Evolutionary conservation across 2,113 vertebrate species (phyloP).

Genomic region (Probosciger aterrimus): DNA sequence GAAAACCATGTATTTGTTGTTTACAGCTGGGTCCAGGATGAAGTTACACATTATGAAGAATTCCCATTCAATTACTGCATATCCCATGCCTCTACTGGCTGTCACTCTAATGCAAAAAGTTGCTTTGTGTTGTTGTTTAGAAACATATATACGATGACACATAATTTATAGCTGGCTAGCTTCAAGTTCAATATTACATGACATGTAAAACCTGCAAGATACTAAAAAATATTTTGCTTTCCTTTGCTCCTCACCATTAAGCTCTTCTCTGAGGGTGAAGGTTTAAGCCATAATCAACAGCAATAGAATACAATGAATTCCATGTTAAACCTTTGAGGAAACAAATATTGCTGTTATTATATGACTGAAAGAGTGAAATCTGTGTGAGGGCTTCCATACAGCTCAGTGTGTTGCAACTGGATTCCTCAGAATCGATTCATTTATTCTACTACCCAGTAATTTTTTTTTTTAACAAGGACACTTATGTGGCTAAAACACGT

Average conservation of each 20-base stretch:
- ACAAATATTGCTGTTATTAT: not conserved
- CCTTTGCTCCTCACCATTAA: not conserved
- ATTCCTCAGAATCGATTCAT: not conserved
- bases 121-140: not conserved
- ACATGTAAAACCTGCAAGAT: not conserved
- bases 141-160: fast-evolving
- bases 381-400: not conserved
- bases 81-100: not conserved
- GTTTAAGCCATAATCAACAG: not conserved
- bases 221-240: not conserved
- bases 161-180: not conserved
- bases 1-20: not conserved
- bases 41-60: not conserved
- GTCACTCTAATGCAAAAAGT: too few relatives aligned
- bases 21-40: not conserved
- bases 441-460: not conserved
- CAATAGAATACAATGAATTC: not conserved
- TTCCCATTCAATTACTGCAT: not conserved
- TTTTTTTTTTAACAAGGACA: not conserved
- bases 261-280: not conserved
- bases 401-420: not conserved
- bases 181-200: not conserved
- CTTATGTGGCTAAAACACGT: not conserved
- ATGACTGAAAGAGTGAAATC: not conserved
- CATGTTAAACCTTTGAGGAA: not conserved